phyloP scores from a whole-genome alignment of 2,888 invertebrate genomes.

The Acleris holmiana region DNA sequence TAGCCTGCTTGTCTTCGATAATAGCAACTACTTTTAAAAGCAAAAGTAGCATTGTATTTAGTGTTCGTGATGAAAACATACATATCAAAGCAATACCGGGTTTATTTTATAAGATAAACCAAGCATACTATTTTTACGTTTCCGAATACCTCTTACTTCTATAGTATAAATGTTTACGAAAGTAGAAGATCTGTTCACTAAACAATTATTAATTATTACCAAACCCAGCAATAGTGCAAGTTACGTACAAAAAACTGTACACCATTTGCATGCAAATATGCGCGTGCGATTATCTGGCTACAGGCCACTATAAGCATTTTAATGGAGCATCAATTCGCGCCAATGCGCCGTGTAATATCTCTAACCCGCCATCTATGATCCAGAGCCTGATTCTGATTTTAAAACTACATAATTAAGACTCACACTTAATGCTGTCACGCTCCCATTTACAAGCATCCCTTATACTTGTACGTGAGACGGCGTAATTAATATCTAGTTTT shows the following conservation, averaged over 20 bases:
- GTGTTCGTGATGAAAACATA: no score
- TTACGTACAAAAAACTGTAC: conserved; percentile 2
- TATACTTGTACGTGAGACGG: conserved; percentile 2
- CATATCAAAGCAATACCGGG: no score
- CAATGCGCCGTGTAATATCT: conserved; percentile 48
- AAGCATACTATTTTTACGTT: no score
- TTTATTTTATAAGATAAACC: no score
- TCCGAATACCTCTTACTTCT: no score
- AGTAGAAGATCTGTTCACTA: not conserved
- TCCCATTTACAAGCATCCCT: conserved; percentile 8
- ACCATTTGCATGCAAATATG: conserved; percentile 13
- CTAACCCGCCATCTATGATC: conserved; percentile 50
- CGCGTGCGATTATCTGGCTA: conserved; percentile 12
- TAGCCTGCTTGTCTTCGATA: no score
- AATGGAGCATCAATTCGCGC: conserved; percentile 36
- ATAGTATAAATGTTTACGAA: no score
- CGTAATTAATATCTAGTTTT: not conserved
- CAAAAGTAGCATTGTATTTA: no score
- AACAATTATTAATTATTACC: not conserved
- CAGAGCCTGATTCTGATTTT: conserved; percentile 39
- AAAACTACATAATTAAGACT: conserved; percentile 6
- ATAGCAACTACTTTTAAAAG: no score
- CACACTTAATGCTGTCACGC: conserved; percentile 6
- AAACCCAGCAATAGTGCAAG: not conserved
- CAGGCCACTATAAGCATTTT: conserved; percentile 10